Percentiles rank a stretch among this genome's conserved stretches.
Conservation (phyloP, 1,140 invertebrate genomes). For the Cheumatopsyche charites region DNA sequence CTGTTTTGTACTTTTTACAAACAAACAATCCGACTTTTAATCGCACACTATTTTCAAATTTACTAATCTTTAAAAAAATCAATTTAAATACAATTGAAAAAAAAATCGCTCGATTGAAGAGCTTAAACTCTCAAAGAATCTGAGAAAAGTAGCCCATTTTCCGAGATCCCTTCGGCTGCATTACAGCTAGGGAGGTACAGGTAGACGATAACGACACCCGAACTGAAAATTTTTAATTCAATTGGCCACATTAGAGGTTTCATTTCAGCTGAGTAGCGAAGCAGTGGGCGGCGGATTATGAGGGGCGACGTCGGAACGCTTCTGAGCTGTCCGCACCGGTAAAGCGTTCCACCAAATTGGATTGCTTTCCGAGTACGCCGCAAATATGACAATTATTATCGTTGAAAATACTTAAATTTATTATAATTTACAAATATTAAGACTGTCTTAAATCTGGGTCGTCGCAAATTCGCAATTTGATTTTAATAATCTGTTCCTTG, state of each 20-base stretch:
- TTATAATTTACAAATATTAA: neutral
- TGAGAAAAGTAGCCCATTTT: too few relatives aligned
- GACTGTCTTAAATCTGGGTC: too few relatives aligned
- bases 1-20: too few relatives aligned
- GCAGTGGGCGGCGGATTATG: constrained; percentile 40
- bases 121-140: too few relatives aligned
- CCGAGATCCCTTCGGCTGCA: neutral
- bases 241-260: constrained; percentile 47
- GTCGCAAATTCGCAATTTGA: too few relatives aligned
- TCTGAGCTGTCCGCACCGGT: neutral
- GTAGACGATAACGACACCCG: constrained; percentile 39
- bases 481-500: too few relatives aligned
- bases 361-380: constrained; percentile 26
- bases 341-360: constrained; percentile 35
- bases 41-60: too few relatives aligned
- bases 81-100: too few relatives aligned
- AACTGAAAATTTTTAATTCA: constrained; percentile 47
- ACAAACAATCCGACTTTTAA: too few relatives aligned
- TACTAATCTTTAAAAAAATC: too few relatives aligned
- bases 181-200: constrained; percentile 36
- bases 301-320: constrained; percentile 35
- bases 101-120: too few relatives aligned
- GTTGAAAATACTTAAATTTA: neutral
- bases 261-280: constrained; percentile 46
- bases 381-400: constrained; percentile 7